Base-by-base conservation (phyloP, 2,888 invertebrate species). In the Celastrina argiolus region DNA sequence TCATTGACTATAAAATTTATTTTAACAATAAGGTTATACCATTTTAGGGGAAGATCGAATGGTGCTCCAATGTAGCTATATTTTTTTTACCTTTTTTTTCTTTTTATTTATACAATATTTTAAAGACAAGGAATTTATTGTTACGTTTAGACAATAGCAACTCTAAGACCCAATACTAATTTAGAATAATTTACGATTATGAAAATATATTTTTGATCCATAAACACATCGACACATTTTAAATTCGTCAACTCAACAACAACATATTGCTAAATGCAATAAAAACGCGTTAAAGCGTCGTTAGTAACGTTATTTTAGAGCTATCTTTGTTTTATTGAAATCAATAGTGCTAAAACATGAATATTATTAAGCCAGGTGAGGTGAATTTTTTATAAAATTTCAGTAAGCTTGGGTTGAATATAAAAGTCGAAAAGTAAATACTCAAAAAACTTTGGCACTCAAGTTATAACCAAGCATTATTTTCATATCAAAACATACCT, bases 171-270 rank as follows among this genome's bases (percentile, higher is more conserved):
- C 31, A 31, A 31, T 45, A 45, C 16, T 45, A 1, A 4, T 45
- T 4, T 7, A 16, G n/a, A 16, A 42, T 18, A 45, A 45, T 18
- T 45, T 45, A 45, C 8, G 45, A 45, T 45, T 45, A 45, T 10
- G 45, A 45, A 45, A 45, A 45, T 45, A 45, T 45, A 45, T 45
- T 45, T 45, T 18, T 45, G 18, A 18, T 45, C 8, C 45, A 45
- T 45, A 45, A 10, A 45, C 42, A 18, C n/a, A 45, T 45, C 8
- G 14, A 42, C 4, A 1, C n/a, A 42, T 18, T 18, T 45, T 18
- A 45, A 45, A 45, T 45, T 45, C 45, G 45, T 18, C 18, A 45
- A 45, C 8, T n/a, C n/a, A n/a, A n/a, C n/a, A n/a, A n/a, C n/a
- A n/a, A n/a, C n/a, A n/a, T n/a, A n/a, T n/a, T n/a, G n/a, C n/a